A percentile compares a stretch with the other conserved stretches of the same genome.
phyloP scores from a whole-genome alignment of 2,113 vertebrate genomes.

The Atherinomorus stipes region DNA sequence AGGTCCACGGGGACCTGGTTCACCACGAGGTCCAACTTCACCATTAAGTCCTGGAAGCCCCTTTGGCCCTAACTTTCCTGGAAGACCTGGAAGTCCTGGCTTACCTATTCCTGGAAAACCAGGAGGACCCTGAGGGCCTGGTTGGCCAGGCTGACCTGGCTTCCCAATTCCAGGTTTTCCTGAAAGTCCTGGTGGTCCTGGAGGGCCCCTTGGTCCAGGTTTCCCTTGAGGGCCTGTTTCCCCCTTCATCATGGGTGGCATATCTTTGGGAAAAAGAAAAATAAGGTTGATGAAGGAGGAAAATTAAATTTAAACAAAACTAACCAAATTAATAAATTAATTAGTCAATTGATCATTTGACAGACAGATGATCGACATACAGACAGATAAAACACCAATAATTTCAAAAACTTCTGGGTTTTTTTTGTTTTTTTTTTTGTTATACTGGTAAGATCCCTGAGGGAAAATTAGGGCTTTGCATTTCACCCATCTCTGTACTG shows the following conservation, averaged over 20 bases:
- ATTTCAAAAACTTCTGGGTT: no score
- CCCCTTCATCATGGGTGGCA: conserved; percentile 93
- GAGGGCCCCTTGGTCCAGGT: conserved; percentile 91
- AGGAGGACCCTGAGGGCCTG: conserved; percentile 90
- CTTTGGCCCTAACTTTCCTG: conserved; percentile 92
- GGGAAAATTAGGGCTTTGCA: no score
- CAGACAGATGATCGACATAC: no score
- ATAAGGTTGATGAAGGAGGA: no score
- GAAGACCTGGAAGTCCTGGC: conserved; percentile 92
- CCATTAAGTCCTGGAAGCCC: conserved; percentile 87
- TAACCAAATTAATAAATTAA: no score
- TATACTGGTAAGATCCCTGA: no score
- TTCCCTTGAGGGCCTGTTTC: conserved; percentile 95
- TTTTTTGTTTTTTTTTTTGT: no score
- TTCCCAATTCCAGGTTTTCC: conserved; percentile 95
- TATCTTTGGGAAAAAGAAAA: conserved; percentile 84
- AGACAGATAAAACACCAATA: no score
- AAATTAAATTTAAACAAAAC: no score
- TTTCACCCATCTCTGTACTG: no score
- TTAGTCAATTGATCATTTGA: no score
- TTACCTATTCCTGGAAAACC: conserved; percentile 95
- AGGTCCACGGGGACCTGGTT: conserved; percentile 89
- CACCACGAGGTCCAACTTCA: conserved; percentile 87
- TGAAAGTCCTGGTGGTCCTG: conserved; percentile 89
- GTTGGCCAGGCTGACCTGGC: conserved; percentile 92